phyloP scores from a whole-genome alignment of 2,797 vertebrate genomes.

The Fistularia commersonii region DNA sequence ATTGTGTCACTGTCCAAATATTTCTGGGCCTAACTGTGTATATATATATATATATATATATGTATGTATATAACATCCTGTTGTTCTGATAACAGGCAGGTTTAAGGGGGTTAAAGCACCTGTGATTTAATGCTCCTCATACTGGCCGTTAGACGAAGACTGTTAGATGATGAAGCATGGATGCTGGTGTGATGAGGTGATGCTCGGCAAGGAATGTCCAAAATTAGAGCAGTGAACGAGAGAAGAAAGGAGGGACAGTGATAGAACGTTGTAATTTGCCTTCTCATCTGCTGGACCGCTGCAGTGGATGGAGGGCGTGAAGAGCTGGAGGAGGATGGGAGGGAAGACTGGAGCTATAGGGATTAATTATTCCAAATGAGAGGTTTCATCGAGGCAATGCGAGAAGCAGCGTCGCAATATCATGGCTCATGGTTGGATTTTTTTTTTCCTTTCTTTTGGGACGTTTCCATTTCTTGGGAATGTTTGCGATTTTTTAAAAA shows the following conservation, averaged over 20 bases:
- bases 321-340: slow-evolving; percentile 27
- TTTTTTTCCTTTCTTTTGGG: background rate
- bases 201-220: no score
- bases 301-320: slow-evolving; percentile 30
- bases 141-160: no score
- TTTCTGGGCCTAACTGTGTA: no score
- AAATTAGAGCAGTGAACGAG: slow-evolving; percentile 21
- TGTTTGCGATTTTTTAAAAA: no score
- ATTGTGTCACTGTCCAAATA: no score
- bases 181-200: no score
- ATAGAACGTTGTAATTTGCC: slow-evolving; percentile 62
- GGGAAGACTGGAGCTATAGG: slow-evolving; percentile 23
- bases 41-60: no score
- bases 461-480: no score
- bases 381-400: slow-evolving; percentile 35
- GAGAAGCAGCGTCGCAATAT: slow-evolving; percentile 8
- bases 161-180: slow-evolving; percentile 16
- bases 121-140: no score
- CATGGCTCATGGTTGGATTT: slow-evolving; percentile 9
- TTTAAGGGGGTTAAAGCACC: no score
- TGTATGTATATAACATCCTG: no score
- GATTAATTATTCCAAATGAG: slow-evolving; percentile 65
- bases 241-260: slow-evolving; percentile 13
- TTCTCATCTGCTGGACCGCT: slow-evolving; percentile 42
- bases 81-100: no score